Conservation (phyloP, 2,113 vertebrate species). For the Eublepharis macularius region DNA sequence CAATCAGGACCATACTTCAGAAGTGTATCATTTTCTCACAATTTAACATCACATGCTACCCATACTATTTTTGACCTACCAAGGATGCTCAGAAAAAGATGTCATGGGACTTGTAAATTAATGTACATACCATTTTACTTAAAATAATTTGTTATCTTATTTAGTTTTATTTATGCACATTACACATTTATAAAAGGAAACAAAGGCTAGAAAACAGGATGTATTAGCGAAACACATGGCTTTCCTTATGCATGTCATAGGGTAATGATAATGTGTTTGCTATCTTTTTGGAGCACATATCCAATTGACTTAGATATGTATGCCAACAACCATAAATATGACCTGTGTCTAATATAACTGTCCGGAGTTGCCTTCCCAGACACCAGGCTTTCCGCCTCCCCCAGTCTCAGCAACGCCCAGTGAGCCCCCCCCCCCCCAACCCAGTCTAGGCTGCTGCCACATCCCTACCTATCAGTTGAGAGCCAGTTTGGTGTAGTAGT, state of each 20-base stretch:
- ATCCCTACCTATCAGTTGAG: too few relatives aligned
- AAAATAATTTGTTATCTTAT: conserved; percentile 68
- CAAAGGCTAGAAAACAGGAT: conserved; percentile 27
- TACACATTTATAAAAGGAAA: conserved; percentile 62
- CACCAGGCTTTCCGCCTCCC: too few relatives aligned
- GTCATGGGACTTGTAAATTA: conserved; percentile 62
- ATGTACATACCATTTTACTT: conserved; percentile 63
- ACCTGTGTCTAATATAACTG: not conserved
- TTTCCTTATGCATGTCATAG: conserved; percentile 36
- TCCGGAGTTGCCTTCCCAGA: too few relatives aligned
- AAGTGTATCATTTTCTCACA: conserved; percentile 23
- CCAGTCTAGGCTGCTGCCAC: too few relatives aligned
- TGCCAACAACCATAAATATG: not conserved
- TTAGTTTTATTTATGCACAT: conserved; percentile 59
- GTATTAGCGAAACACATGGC: conserved; percentile 25
- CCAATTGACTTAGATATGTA: not conserved
- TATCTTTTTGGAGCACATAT: conserved; percentile 15
- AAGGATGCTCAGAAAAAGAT: conserved; percentile 60
- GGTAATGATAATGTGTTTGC: conserved; percentile 40
- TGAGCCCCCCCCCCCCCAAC: too few relatives aligned
- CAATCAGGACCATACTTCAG: conserved; percentile 1
- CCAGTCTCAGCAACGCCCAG: too few relatives aligned
- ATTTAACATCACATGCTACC: conserved; percentile 46
- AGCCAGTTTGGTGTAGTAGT: too few relatives aligned
- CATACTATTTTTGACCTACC: conserved; percentile 61